Conservation (phyloP, 2,797 vertebrate species). For the Pseudocheirus occidentalis region DNA sequence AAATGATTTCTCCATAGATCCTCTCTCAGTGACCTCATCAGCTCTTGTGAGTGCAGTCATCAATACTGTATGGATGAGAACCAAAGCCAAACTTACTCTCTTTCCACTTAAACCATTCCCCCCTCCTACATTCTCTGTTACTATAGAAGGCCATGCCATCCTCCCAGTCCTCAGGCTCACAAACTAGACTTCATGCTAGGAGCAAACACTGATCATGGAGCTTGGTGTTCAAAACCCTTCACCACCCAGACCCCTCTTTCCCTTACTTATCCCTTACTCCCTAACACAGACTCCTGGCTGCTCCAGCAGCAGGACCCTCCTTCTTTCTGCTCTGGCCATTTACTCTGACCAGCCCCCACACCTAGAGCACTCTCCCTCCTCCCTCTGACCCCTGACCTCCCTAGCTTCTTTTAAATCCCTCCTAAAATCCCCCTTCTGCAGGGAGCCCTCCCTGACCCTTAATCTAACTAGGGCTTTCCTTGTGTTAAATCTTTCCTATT, state of each 20-base stretch:
- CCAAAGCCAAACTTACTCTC: not conserved
- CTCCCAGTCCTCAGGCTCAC: not conserved
- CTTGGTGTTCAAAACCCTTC: too few relatives aligned
- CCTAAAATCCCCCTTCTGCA: not conserved
- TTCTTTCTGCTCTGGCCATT: not conserved
- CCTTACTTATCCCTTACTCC: not conserved
- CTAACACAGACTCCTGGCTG: not conserved
- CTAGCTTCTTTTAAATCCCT: not conserved
- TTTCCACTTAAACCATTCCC: not conserved
- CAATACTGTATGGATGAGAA: not conserved
- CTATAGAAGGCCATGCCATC: not conserved
- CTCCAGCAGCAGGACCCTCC: not conserved
- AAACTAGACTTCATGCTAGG: not conserved
- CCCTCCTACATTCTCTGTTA: not conserved
- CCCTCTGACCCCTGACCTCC: not conserved
- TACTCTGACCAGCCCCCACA: not conserved
- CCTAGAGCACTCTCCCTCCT: not conserved
- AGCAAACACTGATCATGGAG: not conserved
- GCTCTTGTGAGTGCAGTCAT: not conserved
- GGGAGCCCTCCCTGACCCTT: not conserved
- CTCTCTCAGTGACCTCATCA: not conserved
- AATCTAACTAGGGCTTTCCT: not conserved
- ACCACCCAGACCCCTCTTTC: too few relatives aligned
- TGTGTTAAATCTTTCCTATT: not conserved
- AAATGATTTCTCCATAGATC: not conserved